Conservation (phyloP, 1,140 invertebrate species). For the Pogonomyrmex barbatus region DNA sequence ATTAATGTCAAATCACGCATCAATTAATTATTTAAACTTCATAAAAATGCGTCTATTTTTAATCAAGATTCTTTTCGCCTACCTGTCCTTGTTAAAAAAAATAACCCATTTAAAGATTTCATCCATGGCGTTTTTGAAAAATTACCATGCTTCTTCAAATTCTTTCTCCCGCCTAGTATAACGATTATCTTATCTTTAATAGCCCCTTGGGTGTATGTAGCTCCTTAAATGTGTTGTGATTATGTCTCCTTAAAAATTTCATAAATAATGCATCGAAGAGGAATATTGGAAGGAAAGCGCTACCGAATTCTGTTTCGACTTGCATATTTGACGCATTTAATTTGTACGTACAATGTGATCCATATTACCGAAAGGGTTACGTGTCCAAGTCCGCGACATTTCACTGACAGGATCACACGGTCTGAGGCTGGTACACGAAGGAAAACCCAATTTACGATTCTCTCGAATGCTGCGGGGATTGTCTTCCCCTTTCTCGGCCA, state of each 20-base stretch:
- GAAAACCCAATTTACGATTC: slow-evolving; percentile 61
- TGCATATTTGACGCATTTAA: slow-evolving; percentile 46
- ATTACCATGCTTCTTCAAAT: slow-evolving; percentile 21
- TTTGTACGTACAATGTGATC: slow-evolving; percentile 45
- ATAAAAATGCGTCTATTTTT: neutral
- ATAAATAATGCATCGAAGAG: neutral
- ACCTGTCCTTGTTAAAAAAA: neutral
- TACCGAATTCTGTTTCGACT: slow-evolving; percentile 35
- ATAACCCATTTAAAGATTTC: slow-evolving; percentile 11
- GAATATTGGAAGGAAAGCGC: neutral
- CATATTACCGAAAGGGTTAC: slow-evolving; percentile 49
- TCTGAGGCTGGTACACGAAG: neutral
- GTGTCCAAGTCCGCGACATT: slow-evolving; percentile 53
- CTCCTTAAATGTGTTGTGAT: neutral
- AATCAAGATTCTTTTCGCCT: neutral
- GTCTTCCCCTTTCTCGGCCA: slow-evolving; percentile 32
- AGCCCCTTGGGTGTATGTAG: too few species aligned
- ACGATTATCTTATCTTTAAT: neutral
- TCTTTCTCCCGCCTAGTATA: neutral
- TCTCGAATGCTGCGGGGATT: slow-evolving; percentile 23
- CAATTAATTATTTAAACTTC: neutral
- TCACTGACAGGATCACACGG: slow-evolving; percentile 39
- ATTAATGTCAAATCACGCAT: neutral
- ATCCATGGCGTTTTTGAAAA: slow-evolving; percentile 3
- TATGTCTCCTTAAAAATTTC: neutral